These are phyloP conservation scores for Amphipoea lucens DNA, from an alignment of 2,888 invertebrate species.

Conservation along the genomic window DNA sequence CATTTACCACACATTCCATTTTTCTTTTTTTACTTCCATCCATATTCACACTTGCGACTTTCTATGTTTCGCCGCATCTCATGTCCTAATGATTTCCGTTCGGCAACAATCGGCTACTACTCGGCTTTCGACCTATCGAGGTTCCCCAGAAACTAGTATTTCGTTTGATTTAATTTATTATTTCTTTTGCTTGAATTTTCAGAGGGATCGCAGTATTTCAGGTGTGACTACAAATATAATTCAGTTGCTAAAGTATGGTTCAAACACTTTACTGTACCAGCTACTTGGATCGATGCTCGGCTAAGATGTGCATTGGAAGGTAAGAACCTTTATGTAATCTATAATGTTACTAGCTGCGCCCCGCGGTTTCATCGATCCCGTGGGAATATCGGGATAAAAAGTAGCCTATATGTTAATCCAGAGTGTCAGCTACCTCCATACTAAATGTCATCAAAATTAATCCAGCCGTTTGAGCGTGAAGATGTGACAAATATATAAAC, in stretches of 20 bases:
- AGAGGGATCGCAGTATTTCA: slow-evolving; percentile 28
- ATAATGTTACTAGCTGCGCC: too few relatives aligned
- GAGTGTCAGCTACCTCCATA: too few relatives aligned
- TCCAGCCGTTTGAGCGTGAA: too few relatives aligned
- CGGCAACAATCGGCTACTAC: background rate
- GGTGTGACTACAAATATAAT: slow-evolving; percentile 52
- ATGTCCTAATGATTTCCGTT: background rate
- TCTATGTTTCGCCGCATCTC: background rate
- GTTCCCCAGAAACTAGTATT: too few relatives aligned
- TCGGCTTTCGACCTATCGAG: background rate
- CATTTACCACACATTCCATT: background rate
- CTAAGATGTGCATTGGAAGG: slow-evolving; percentile 47
- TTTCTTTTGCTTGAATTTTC: background rate
- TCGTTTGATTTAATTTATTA: background rate
- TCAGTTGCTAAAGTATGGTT: slow-evolving; percentile 36
- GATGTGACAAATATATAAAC: too few relatives aligned
- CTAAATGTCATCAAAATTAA: too few relatives aligned
- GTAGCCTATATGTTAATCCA: too few relatives aligned
- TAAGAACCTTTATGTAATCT: slow-evolving; percentile 1
- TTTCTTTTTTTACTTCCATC: too few relatives aligned
- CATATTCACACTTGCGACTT: background rate
- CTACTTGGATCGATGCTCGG: slow-evolving; percentile 44
- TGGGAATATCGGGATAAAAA: too few relatives aligned
- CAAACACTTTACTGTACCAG: slow-evolving; percentile 25
- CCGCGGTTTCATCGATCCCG: too few relatives aligned